Evolutionary conservation across 2,113 vertebrate genomes (phyloP).

Genomic region (Aix galericulata): DNA sequence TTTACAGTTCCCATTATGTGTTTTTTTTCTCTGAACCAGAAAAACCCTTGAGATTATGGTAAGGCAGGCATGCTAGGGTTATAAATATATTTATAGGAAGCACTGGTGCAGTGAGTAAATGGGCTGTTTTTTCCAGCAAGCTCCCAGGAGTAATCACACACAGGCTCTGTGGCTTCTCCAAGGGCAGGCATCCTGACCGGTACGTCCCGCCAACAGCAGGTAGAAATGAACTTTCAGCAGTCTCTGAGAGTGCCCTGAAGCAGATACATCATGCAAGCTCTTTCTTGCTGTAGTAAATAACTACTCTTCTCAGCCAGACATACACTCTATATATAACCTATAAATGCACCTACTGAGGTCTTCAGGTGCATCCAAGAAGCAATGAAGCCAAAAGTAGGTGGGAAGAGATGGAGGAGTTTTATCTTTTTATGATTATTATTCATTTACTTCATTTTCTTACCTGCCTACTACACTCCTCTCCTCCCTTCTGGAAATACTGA

Average conservation of each 20-base stretch:
- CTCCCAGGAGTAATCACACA: background rate
- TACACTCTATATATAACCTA: background rate
- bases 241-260: background rate
- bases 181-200: background rate
- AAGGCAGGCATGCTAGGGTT: constrained; percentile 21
- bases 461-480: background rate
- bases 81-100: constrained; percentile 70
- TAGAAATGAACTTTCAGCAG: background rate
- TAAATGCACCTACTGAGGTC: fast-evolving
- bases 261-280: background rate
- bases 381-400: background rate
- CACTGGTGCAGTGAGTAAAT: constrained; percentile 46
- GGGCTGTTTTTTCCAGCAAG: constrained; percentile 22
- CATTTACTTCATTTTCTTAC: no score
- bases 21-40: constrained; percentile 51
- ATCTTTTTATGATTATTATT: background rate
- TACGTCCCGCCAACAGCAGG: background rate
- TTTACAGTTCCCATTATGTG: constrained; percentile 55
- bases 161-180: background rate
- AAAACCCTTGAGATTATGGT: constrained; percentile 29
- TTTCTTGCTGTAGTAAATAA: background rate
- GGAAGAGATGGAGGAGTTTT: background rate
- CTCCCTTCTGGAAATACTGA: background rate
- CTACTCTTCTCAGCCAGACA: background rate
- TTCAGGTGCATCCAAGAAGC: background rate